Percentiles rank a stretch among this genome's conserved stretches.
Evolutionary conservation across 2,888 invertebrate genomes (phyloP).

Genomic region (Mallateleia sp.): DNA sequence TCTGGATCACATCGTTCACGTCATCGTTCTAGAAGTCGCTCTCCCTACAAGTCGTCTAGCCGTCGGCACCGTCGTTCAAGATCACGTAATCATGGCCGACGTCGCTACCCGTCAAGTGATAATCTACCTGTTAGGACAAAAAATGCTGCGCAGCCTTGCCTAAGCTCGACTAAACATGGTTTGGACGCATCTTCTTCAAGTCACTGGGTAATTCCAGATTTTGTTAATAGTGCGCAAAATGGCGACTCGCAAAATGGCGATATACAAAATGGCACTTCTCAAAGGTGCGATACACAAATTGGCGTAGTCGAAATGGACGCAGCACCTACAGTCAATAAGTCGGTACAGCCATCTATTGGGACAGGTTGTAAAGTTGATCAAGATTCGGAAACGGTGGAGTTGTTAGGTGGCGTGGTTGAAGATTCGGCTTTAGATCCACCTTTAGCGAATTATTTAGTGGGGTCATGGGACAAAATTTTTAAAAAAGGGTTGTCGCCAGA

Average conservation of each 20-base stretch:
- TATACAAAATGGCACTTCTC: not conserved
- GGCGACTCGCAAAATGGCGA: not conserved
- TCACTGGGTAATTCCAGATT: too few relatives aligned
- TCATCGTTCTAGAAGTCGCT: too few relatives aligned
- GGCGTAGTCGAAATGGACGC: not conserved
- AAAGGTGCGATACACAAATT: not conserved
- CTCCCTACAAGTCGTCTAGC: too few relatives aligned
- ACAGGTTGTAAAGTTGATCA: not conserved
- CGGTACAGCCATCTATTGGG: not conserved
- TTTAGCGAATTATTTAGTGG: not conserved
- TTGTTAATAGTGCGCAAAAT: not conserved
- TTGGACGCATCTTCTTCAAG: not conserved
- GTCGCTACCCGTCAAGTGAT: too few relatives aligned
- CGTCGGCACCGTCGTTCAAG: too few relatives aligned
- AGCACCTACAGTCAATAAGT: too few relatives aligned
- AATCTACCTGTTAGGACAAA: too few relatives aligned
- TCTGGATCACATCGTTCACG: too few relatives aligned
- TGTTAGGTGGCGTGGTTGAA: not conserved
- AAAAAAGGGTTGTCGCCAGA: constrained; percentile 56
- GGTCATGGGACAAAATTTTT: constrained; percentile 7
- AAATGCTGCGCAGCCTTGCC: too few relatives aligned
- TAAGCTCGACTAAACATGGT: too few relatives aligned
- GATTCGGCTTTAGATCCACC: not conserved
- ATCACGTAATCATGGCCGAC: too few relatives aligned
- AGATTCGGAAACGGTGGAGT: not conserved